Evolutionary conservation across 2,113 vertebrate species (phyloP).

Genomic region (Lota lota): DNA sequence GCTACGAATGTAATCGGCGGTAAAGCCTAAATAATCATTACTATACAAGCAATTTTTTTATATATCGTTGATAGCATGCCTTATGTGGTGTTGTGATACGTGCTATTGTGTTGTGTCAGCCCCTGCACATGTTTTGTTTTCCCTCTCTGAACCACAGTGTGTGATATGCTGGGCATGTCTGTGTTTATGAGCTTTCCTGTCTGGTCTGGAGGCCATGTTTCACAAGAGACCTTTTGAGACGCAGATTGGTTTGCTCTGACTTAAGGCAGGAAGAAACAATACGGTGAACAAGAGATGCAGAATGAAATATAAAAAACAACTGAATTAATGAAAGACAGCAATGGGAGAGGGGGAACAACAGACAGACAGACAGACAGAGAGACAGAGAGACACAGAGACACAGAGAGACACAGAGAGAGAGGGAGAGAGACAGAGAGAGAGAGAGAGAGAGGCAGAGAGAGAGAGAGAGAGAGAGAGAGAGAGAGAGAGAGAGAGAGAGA

Average conservation of each 20-base stretch:
- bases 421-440: too few species aligned
- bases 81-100: not conserved
- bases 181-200: conserved; percentile 49
- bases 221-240: conserved; percentile 1
- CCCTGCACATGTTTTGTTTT: conserved; percentile 24
- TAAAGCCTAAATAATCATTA: too few species aligned
- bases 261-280: conserved; percentile 8
- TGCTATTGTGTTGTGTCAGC: conserved; percentile 16
- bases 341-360: not conserved
- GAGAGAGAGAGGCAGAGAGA: too few species aligned
- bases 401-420: too few species aligned
- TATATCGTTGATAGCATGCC: not conserved
- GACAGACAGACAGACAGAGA: not conserved
- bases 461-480: too few species aligned
- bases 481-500: too few species aligned
- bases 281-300: conserved; percentile 39
- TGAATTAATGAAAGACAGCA: not conserved
- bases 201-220: conserved; percentile 42
- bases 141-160: conserved; percentile 33
- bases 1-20: too few species aligned
- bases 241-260: not conserved
- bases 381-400: too few species aligned
- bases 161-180: conserved; percentile 26
- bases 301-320: not conserved
- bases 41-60: too few species aligned